Percentiles rank a stretch among this genome's conserved stretches.
phyloP scores from a whole-genome alignment of 2,113 vertebrate genomes.

The Lepus timidus region DNA sequence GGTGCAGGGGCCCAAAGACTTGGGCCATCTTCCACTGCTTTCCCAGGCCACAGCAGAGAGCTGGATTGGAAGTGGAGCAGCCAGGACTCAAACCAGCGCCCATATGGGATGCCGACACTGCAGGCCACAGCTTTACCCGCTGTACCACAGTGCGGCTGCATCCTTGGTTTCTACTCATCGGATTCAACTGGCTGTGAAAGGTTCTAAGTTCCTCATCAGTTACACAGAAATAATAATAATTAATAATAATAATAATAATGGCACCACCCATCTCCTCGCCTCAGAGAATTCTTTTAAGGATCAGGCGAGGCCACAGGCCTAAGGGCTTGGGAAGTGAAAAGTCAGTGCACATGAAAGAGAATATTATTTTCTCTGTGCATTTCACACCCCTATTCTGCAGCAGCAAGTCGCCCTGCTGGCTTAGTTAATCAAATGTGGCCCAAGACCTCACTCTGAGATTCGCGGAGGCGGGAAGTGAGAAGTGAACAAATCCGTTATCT shows the following conservation, averaged over 20 bases:
- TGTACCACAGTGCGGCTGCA: too few relatives aligned
- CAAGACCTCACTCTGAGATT: background rate
- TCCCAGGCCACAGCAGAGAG: too few relatives aligned
- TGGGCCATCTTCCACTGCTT: too few relatives aligned
- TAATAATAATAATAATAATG: background rate
- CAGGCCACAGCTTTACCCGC: too few relatives aligned
- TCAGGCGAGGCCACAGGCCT: background rate
- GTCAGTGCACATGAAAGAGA: background rate
- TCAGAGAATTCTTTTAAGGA: constrained; percentile 6
- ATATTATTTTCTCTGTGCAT: constrained; percentile 34
- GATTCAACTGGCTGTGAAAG: background rate
- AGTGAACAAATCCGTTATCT: background rate
- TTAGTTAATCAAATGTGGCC: background rate
- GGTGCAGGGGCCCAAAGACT: too few relatives aligned
- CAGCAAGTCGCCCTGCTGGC: background rate
- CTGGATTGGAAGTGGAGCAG: too few relatives aligned
- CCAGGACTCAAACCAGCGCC: too few relatives aligned
- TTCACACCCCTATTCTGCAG: background rate
- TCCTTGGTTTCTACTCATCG: background rate
- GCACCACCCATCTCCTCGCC: background rate
- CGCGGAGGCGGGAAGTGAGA: background rate
- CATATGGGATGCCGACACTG: too few relatives aligned
- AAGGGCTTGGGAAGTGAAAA: constrained; percentile 6
- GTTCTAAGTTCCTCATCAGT: background rate
- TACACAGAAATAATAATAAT: background rate